Conservation (phyloP, 2,113 vertebrate species). For the Spheniscus mendiculus region DNA sequence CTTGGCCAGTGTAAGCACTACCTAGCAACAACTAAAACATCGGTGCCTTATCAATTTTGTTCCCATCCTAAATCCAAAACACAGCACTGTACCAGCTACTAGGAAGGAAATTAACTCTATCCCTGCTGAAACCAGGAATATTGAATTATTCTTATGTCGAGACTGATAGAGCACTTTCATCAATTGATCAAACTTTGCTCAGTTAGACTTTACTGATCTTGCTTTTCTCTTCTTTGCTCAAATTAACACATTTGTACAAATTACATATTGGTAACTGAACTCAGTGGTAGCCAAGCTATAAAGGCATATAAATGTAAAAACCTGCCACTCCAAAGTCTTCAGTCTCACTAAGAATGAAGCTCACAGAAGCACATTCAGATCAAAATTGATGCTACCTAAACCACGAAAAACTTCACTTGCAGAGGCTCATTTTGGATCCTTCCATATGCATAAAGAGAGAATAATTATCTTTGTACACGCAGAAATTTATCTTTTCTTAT, state of each 20-base stretch:
- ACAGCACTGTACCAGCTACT: too few species aligned
- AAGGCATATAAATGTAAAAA: neutral
- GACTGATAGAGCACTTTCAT: neutral
- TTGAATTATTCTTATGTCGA: neutral
- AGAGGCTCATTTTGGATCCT: neutral
- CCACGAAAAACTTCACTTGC: neutral
- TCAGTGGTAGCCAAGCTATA: neutral
- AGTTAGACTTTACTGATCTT: neutral
- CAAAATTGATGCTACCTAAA: neutral
- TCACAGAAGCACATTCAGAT: neutral
- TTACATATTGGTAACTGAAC: neutral
- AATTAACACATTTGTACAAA: neutral
- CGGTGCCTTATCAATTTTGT: too few species aligned
- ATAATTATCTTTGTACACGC: neutral
- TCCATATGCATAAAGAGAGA: neutral
- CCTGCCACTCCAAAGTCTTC: neutral
- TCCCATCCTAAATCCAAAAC: too few species aligned
- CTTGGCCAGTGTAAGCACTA: too few species aligned
- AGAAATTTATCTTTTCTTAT: neutral
- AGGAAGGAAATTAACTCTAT: too few species aligned
- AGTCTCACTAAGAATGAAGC: neutral
- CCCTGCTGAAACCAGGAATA: too few species aligned
- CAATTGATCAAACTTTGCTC: neutral
- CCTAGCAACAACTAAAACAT: too few species aligned
- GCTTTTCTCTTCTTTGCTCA: neutral